Base-by-base conservation (phyloP, 2,113 vertebrate species). In the Hemichromis elongatus region DNA sequence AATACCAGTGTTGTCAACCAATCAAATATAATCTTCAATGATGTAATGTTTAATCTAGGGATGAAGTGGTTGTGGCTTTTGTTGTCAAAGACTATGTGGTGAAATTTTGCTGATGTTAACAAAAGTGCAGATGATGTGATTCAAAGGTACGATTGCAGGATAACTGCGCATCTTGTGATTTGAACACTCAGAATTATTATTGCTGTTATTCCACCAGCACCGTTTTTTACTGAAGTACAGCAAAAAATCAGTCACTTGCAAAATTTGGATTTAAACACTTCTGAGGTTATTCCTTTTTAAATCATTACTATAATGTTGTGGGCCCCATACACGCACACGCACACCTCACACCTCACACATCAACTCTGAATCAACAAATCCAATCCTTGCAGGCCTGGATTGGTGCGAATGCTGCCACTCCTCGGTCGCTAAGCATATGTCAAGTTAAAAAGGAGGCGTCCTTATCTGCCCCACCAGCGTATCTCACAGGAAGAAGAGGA, bases 401-500 rank as follows among this genome's bases (percentile, higher is more conserved):
- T 26, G 21, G 40, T 70, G 24, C 2, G 2, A 47, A 19, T 47
- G 9, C 24, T 47, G 6, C 21, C 21, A 26, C 21, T 45, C 21
- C 42, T 45, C 24, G n/a, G 8, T 45, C 0, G 1, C 37, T 45
- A 5, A 45, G 37, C 37, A 42, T 42, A 12, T 4, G 3, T 68
- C 7, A 42, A 24, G 63, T 63, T 63, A 19, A 21, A 66, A 21
- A 10, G 5, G 37, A 42, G 63, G 35, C 5, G 5, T 24, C 3
- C 13, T 73, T 73, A 73, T 47, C 21, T 24, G 24, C 42, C 24
- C 37, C 24, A 28, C 68, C 24, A 28, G 24, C 12, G 2, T 47
- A 10, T 12, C 24, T 73, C 24, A 47, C 66, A 47, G 13, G 40
- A 45, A 70, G 66, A 73, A 73, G 24, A 50, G 14, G 24, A 73